Conservation (phyloP, 30 jellyfish, hydroid and myxozoan genomes). For the Cassiopea xamachana region DNA sequence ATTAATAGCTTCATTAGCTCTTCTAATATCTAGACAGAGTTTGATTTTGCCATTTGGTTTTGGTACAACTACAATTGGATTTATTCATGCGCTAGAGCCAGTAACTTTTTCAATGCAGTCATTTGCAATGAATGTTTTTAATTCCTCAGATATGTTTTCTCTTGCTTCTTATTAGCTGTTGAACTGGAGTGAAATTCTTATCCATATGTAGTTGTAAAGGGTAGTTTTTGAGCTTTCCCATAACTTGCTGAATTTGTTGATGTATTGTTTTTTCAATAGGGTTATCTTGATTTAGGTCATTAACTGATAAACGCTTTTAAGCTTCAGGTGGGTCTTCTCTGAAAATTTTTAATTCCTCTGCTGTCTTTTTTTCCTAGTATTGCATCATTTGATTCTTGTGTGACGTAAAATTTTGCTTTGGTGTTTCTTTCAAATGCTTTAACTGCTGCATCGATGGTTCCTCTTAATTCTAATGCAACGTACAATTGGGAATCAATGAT, state of each 20-base stretch:
- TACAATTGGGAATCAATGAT: slow-evolving; percentile 1
- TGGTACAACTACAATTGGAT: slow-evolving; percentile 57
- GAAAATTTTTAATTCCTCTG: neutral
- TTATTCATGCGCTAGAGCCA: slow-evolving; percentile 63
- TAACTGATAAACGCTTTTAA: neutral
- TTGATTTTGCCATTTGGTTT: slow-evolving; percentile 39
- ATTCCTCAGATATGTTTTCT: slow-evolving; percentile 27
- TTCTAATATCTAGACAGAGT: slow-evolving; percentile 26
- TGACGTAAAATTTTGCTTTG: slow-evolving; percentile 38
- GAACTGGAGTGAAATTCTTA: slow-evolving; percentile 40
- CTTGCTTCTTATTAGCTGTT: slow-evolving; percentile 41
- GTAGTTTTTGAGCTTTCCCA: slow-evolving; percentile 38
- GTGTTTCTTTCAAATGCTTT: slow-evolving; percentile 35
- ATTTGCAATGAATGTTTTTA: slow-evolving; percentile 19
- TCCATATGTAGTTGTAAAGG: slow-evolving; percentile 32
- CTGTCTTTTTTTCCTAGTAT: slow-evolving; percentile 43
- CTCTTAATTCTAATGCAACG: slow-evolving; percentile 5
- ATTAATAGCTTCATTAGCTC: slow-evolving; percentile 52
- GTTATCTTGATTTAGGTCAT: slow-evolving; percentile 21
- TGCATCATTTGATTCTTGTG: slow-evolving; percentile 41
- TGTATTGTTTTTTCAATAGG: slow-evolving; percentile 14
- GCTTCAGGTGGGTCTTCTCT: slow-evolving; percentile 8
- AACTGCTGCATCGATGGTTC: slow-evolving; percentile 15
- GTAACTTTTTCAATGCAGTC: slow-evolving; percentile 50
- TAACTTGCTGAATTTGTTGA: slow-evolving; percentile 36